These are phyloP conservation scores for Mastigias papua DNA, from an alignment of 30 jellyfish, hydroid and myxozoan species.

Conservation along the genomic window DNA sequence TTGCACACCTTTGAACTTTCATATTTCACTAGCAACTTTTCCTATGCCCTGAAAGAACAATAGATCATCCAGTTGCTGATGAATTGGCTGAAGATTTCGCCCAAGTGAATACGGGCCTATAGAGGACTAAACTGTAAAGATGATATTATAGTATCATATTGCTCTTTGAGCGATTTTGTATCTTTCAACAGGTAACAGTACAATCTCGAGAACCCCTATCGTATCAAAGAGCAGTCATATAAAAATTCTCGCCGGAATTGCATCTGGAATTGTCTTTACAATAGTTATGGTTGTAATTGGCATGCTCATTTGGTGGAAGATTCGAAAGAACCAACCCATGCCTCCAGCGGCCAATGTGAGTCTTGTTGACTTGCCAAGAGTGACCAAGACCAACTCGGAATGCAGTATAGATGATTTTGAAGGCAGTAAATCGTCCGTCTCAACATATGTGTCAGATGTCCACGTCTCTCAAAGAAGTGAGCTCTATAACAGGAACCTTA, in stretches of 20 bases:
- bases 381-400: slow-evolving; percentile 51
- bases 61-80: no score
- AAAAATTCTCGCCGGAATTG: slow-evolving; percentile 74
- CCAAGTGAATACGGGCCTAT: no score
- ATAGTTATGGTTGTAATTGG: slow-evolving; percentile 54
- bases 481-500: slow-evolving; percentile 76
- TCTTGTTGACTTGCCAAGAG: slow-evolving; percentile 57
- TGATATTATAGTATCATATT: not conserved
- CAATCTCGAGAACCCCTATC: not conserved
- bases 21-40: no score
- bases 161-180: no score
- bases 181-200: not conserved
- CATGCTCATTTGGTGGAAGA: slow-evolving; percentile 51
- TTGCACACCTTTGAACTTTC: no score
- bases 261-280: slow-evolving; percentile 68
- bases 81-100: no score
- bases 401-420: slow-evolving; percentile 61
- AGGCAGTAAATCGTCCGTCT: slow-evolving; percentile 75
- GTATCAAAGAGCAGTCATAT: slow-evolving; percentile 11
- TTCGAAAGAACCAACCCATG: slow-evolving; percentile 61
- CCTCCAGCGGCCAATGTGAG: slow-evolving; percentile 54
- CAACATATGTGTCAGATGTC: slow-evolving; percentile 85
- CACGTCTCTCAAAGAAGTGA: slow-evolving; percentile 70
- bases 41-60: no score
- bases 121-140: not conserved